Conservation (phyloP, 2,113 vertebrate species). For the Sarotherodon lohbergeri region DNA sequence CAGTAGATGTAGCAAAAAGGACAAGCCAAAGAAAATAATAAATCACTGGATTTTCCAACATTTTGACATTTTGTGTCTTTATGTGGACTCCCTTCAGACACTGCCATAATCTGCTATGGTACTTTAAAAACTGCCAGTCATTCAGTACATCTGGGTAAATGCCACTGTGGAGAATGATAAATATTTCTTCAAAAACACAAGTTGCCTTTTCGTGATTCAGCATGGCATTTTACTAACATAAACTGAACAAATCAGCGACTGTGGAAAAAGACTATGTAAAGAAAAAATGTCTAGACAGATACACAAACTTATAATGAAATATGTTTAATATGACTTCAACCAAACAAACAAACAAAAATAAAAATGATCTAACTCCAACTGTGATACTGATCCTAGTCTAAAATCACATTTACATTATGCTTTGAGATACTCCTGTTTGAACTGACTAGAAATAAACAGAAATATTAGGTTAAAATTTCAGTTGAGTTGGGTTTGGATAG, state of each 20-base stretch:
- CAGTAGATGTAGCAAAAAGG: background rate
- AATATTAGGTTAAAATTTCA: background rate
- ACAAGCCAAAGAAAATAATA: background rate
- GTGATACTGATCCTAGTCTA: background rate
- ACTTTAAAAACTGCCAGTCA: background rate
- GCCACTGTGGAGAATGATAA: background rate
- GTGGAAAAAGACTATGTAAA: background rate
- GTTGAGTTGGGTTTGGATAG: background rate
- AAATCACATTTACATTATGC: background rate
- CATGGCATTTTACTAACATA: background rate
- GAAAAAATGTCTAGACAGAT: background rate
- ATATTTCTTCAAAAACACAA: background rate
- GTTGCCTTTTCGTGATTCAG: background rate
- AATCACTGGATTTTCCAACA: background rate
- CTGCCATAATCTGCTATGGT: background rate
- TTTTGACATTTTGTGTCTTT: background rate
- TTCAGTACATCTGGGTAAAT: background rate
- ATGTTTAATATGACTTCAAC: background rate
- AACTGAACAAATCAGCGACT: background rate
- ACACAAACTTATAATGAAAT: background rate
- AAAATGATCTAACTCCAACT: background rate
- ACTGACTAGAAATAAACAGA: background rate
- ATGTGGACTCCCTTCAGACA: background rate
- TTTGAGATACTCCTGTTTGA: background rate
- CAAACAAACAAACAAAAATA: background rate